Evolutionary conservation across 2,888 invertebrate genomes (phyloP), one percentile per base, ranked within the genome.

Genomic region (Mesoligia furuncula): DNA sequence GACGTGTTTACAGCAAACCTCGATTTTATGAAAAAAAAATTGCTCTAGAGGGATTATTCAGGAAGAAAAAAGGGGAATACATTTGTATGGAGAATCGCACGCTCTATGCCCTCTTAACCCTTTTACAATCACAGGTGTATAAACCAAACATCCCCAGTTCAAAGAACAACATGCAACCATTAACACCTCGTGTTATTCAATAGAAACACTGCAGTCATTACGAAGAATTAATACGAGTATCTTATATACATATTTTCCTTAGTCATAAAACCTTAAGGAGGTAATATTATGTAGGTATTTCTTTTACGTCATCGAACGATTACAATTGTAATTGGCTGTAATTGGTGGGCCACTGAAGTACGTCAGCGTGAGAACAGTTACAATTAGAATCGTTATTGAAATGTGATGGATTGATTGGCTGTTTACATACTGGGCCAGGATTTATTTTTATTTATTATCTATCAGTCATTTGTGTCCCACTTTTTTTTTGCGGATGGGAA

Each of bases 301-400:
- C 73, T 79, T 90, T 89, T 88, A 91, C 92, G 91, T 93, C 93
- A 94, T 86, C 87, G 91, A 93, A 90, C 87, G 88, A 92, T 94
- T 92, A 92, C 89, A 88, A 86, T 85, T 82, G 88, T 94, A 93
- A 94, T 93, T 92, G 90, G 76, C 75, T 87, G 86, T 94, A 94
- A 94, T 90, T 90, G 87, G 81, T 87, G 76, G 66, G 54, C 79
- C 68, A 75, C 54, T 68, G 68, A 69, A 68, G 78, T 80, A 76
- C 85, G 86, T 86, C 87, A 86, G 85, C 89, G 89, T 90, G 92
- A 87, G 91, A 92, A 91, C 81, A 84, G 83, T 89, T 87, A 90
- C 85, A 87, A 87, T 89, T 89, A 59, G 73, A 82, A 74, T 84
- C 83, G 71, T 88, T 89, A 87, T 77, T 80, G 68, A 81, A 72